phyloP scores from a whole-genome alignment of 2,113 vertebrate species.

The Myodes glareolus region DNA sequence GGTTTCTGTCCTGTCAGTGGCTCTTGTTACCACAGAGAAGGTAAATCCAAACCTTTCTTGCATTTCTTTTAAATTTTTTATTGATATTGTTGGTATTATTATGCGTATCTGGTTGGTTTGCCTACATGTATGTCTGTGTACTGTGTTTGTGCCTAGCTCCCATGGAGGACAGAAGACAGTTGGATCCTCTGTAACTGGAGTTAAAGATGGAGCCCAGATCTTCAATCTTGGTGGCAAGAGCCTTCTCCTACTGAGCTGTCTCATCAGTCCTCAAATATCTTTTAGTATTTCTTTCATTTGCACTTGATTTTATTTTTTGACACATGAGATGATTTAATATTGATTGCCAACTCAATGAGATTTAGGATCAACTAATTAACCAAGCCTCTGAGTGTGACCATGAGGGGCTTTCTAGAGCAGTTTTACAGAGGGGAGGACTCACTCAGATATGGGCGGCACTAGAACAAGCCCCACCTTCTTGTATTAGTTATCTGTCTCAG shows the following conservation, averaged over 20 bases:
- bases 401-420: background rate
- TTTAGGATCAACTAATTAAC: background rate
- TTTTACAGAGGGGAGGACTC: no score
- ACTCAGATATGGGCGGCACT: background rate
- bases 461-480: background rate
- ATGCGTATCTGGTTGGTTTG: background rate
- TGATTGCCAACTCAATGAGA: background rate
- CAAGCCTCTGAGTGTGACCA: background rate
- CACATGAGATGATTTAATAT: no score
- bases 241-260: background rate
- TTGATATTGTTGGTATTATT: background rate
- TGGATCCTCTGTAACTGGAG: background rate
- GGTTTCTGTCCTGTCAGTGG: background rate
- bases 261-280: background rate
- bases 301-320: constrained; percentile 1
- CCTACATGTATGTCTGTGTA: background rate
- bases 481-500: background rate
- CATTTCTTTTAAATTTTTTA: background rate
- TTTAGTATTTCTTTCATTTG: background rate
- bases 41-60: background rate
- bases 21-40: background rate
- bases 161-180: background rate
- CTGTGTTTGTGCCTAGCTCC: background rate
- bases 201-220: no score
- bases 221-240: background rate